These are phyloP conservation scores for Myocastor coypus DNA, from an alignment of 2,113 vertebrate genomes.

Conservation along the genomic window DNA sequence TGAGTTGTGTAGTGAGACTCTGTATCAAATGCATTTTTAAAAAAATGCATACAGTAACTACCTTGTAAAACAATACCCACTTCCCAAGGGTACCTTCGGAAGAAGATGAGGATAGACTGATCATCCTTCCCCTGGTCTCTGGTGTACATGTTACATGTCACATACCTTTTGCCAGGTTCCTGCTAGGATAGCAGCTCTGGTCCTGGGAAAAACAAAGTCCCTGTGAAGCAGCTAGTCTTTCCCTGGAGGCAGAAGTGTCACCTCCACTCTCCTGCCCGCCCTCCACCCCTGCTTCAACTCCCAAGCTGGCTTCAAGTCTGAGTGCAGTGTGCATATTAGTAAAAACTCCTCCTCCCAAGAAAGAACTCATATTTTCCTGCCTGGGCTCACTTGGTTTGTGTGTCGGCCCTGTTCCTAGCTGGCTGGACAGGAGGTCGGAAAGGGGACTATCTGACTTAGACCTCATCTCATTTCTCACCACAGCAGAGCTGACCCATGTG, in stretches of 20 bases:
- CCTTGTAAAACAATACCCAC: neutral
- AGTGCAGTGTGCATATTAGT: too few relatives aligned
- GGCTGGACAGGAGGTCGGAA: neutral
- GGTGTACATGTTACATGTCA: neutral
- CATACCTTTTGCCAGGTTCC: neutral
- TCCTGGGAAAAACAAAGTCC: neutral
- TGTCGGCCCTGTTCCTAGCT: neutral
- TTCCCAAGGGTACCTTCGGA: neutral
- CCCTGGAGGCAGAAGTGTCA: neutral
- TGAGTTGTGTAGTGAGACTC: too few relatives aligned
- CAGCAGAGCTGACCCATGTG: neutral
- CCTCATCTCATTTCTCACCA: neutral
- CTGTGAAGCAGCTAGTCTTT: neutral
- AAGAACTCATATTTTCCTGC: neutral
- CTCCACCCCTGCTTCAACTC: neutral
- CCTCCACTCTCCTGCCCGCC: neutral
- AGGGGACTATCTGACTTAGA: neutral
- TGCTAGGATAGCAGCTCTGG: neutral
- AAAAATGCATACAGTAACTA: neutral
- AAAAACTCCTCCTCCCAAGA: neutral
- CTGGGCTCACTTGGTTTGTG: neutral
- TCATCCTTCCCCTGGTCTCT: neutral
- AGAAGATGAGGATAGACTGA: neutral
- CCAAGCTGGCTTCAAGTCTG: neutral
- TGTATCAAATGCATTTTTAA: too few relatives aligned